phyloP scores from a whole-genome alignment of 2,888 invertebrate genomes.

The Gonocerus acuteangulatus region DNA sequence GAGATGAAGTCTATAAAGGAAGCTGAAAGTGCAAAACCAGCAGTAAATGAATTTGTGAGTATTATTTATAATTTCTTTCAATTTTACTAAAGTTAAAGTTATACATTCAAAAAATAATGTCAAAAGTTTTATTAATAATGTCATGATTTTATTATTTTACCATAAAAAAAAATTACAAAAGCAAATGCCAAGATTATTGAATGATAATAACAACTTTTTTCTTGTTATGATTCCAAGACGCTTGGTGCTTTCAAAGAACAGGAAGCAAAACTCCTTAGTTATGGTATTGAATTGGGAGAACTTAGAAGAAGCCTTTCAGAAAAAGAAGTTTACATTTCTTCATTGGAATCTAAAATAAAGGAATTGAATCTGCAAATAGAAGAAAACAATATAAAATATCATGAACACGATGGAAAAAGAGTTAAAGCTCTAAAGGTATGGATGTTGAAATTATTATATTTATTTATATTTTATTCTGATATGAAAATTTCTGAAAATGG shows the following conservation, averaged over 20 bases:
- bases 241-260: slow-evolving; percentile 33
- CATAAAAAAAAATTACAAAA: too few species aligned
- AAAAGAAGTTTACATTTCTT: slow-evolving; percentile 26
- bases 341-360: slow-evolving; percentile 28
- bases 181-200: too few species aligned
- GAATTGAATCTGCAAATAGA: slow-evolving; percentile 29
- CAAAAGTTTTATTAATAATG: too few species aligned
- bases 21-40: not conserved
- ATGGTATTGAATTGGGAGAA: slow-evolving; percentile 35
- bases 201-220: too few species aligned
- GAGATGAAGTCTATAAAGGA: slow-evolving; percentile 28
- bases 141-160: too few species aligned
- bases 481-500: too few species aligned
- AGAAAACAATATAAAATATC: slow-evolving; percentile 16
- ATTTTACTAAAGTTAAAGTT: too few species aligned
- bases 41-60: slow-evolving; percentile 19
- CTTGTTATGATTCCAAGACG: slow-evolving; percentile 20
- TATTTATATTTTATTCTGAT: too few species aligned
- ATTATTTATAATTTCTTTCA: not conserved
- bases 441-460: too few species aligned
- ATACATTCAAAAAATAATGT: too few species aligned
- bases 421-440: slow-evolving; percentile 32
- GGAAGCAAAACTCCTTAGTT: slow-evolving; percentile 28
- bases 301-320: slow-evolving; percentile 29
- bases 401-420: slow-evolving; percentile 10